Percentiles rank a stretch among this genome's conserved stretches.
Conservation (phyloP, 2,797 vertebrate genomes). For the Hylomyscus alleni region DNA sequence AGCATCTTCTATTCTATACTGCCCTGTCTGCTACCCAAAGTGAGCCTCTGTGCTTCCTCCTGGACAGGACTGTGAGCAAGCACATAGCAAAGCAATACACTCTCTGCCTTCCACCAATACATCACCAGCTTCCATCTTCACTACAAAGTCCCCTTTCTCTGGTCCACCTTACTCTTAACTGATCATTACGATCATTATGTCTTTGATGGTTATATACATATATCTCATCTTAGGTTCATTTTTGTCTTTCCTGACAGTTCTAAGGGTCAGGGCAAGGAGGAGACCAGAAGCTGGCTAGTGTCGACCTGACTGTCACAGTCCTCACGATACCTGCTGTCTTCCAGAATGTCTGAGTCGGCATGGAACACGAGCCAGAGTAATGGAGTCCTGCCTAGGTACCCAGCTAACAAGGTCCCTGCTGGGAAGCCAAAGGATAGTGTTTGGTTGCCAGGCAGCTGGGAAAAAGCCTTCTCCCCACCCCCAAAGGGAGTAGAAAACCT, state of each 20-base stretch:
- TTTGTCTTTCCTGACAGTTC: not conserved
- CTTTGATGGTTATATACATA: not conserved
- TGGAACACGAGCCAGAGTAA: not conserved
- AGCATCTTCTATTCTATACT: not conserved
- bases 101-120: not conserved
- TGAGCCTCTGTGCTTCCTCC: not conserved
- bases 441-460: not conserved
- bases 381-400: not conserved
- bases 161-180: not conserved
- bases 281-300: not conserved
- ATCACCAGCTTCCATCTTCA: not conserved
- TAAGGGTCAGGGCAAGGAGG: not conserved
- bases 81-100: not conserved
- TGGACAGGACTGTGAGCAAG: not conserved
- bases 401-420: not conserved
- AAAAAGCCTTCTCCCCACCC: not conserved
- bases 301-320: not conserved
- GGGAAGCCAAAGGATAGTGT: not conserved
- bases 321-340: not conserved
- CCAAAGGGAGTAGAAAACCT: not conserved
- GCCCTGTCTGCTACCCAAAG: not conserved
- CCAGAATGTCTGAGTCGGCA: not conserved
- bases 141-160: not conserved
- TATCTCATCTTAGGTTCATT: conserved; percentile 15
- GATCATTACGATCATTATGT: not conserved